Conservation (phyloP, 2,888 invertebrate genomes). For the Leptinotarsa rubiginosa region DNA sequence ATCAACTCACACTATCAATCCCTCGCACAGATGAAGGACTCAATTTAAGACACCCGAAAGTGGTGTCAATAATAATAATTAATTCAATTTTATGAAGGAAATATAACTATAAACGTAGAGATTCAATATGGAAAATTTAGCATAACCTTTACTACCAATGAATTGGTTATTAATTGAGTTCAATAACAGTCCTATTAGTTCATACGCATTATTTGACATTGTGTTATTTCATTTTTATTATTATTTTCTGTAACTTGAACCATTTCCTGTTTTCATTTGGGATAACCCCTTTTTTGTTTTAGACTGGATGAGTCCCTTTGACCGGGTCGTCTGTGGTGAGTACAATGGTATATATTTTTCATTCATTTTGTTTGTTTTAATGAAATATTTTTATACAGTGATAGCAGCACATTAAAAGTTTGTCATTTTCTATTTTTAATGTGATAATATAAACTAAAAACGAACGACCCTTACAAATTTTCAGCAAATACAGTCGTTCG, state of each 20-base stretch:
- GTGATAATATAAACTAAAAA: too few species aligned
- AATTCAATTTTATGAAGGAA: too few species aligned
- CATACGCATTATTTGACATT: background rate
- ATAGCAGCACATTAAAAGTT: background rate
- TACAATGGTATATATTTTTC: slow-evolving; percentile 82
- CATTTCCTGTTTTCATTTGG: slow-evolving; percentile 17
- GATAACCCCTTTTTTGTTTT: slow-evolving; percentile 68
- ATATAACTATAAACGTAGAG: too few species aligned
- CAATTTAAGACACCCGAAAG: too few species aligned
- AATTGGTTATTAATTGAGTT: background rate
- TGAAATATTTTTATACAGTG: slow-evolving; percentile 20
- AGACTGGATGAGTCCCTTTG: slow-evolving; percentile 97
- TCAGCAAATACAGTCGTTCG: too few species aligned
- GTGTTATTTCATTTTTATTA: background rate
- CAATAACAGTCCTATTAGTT: background rate
- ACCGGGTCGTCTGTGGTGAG: slow-evolving; percentile 95
- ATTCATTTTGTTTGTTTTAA: slow-evolving; percentile 67
- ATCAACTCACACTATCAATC: too few species aligned
- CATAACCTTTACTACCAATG: too few species aligned
- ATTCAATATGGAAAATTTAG: too few species aligned
- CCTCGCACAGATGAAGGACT: too few species aligned
- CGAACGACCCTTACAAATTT: too few species aligned
- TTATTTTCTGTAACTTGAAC: slow-evolving; percentile 21
- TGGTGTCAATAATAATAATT: too few species aligned
- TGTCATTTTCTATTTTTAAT: background rate